Percentiles rank a stretch among this genome's conserved stretches.
These are phyloP conservation scores for Thamnaconus septentrionalis DNA, from an alignment of 2,113 vertebrate genomes.

Conservation along the genomic window DNA sequence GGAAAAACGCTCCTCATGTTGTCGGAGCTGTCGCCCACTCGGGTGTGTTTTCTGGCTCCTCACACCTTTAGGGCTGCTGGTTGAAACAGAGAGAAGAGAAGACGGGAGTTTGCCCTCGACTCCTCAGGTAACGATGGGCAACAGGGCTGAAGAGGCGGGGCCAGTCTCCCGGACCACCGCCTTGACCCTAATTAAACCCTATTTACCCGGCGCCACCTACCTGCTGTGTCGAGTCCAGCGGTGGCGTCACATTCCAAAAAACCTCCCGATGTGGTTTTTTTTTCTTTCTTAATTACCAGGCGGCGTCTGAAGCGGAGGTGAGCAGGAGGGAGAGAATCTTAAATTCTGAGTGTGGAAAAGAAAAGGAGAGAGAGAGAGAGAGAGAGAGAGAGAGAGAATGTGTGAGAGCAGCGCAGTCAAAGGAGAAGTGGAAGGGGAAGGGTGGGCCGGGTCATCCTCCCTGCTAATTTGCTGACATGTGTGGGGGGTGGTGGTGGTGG, in stretches of 20 bases:
- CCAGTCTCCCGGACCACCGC: conserved; percentile 18
- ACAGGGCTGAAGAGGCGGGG: conserved; percentile 17
- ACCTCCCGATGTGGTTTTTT: conserved; percentile 18
- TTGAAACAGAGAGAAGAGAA: no score
- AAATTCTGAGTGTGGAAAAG: conserved; percentile 40
- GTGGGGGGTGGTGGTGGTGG: no score
- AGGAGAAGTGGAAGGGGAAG: conserved; percentile 18
- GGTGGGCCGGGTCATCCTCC: conserved; percentile 62
- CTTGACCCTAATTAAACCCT: conserved; percentile 53
- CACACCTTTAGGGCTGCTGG: no score
- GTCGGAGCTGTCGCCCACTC: no score
- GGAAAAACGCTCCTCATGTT: no score
- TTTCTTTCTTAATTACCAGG: conserved; percentile 61
- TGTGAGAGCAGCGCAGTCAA: conserved; percentile 19
- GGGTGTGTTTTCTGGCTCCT: no score
- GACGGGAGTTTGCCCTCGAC: no score
- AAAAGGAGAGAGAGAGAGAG: not conserved
- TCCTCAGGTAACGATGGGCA: conserved; percentile 8
- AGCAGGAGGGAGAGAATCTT: conserved; percentile 48
- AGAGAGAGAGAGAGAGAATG: conserved; percentile 42
- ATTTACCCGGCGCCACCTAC: conserved; percentile 37
- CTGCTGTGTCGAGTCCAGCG: not conserved
- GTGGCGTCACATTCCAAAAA: no score
- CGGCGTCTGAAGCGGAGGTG: conserved; percentile 55
- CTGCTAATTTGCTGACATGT: conserved; percentile 84